Base-by-base conservation (phyloP, 2,888 invertebrate genomes). In the Hyppa rectilinea region DNA sequence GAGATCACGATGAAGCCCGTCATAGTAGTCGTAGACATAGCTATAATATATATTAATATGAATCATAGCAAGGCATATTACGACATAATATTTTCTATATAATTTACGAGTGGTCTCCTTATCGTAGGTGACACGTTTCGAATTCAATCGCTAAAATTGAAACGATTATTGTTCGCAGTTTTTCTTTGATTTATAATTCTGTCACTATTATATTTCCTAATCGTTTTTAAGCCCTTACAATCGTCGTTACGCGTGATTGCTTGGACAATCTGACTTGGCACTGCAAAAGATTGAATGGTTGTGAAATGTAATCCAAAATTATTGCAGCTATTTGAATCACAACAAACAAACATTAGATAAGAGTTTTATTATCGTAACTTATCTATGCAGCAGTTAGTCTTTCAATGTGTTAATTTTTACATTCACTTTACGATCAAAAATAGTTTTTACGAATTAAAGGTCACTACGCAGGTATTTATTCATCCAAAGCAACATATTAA, bases 161-260 rank as follows among this genome's bases (percentile, higher is more conserved):
- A 64, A 43, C 45, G 3, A 6, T 26, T 23, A 56, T 64, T 66
- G 29, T 74, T 56, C 47, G 23, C 17, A 43, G 38, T 38, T 50
- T 49, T 73, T 60, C 3, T 67, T 71, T 36, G 23, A 50, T 29
- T 73, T 52, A 74, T 52, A 45, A 61, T 61, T 67, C 52, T n/a
- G 20, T 43, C 12, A 29, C 17, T 29, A 53, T 62, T 59, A 12
- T 61, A 14, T 62, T 62, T 58, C 58, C 36, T 53, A 70, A 58
- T 59, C 6, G 38, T 58, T 70, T 38, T 62, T 34, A 66, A 58
- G 65, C 65, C 74, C 80, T 67, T 74, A 59, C 50, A 76, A 55
- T 62, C n/a, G 40, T 45, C 5, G 81, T 63, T 62, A 70, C 71
- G 76, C 62, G 49, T 77, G 75, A 62, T 53, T 50, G 61, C 52